Conservation (phyloP, 2,797 vertebrate genomes). For the Crocodylus rhombifer region DNA sequence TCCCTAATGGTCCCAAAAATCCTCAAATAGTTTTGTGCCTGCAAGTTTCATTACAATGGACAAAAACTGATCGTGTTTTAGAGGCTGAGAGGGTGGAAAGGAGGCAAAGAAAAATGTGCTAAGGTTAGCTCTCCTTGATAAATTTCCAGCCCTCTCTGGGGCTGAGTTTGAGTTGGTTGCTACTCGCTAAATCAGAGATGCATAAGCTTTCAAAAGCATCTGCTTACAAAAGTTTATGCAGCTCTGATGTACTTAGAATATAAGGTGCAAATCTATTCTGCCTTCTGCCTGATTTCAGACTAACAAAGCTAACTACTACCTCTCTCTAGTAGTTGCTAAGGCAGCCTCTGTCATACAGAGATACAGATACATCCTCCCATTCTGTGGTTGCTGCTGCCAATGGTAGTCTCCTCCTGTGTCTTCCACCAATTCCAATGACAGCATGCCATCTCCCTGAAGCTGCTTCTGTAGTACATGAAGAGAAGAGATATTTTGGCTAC, state of each 20-base stretch:
- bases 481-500: neutral
- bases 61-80: neutral
- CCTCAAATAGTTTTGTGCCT: neutral
- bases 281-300: too few species aligned
- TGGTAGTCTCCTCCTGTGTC: neutral
- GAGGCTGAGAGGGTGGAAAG: neutral
- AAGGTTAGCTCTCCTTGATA: neutral
- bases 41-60: accelerated
- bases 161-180: neutral
- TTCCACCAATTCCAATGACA: accelerated
- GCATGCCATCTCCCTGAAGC: neutral
- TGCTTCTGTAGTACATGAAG: neutral
- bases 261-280: too few species aligned
- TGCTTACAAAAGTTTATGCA: too few species aligned
- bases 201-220: too few species aligned
- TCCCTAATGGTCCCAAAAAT: neutral
- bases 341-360: neutral
- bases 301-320: too few species aligned
- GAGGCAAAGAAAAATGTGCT: accelerated
- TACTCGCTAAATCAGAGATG: neutral
- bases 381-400: neutral
- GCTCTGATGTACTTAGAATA: too few species aligned
- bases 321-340: neutral
- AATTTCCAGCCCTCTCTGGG: neutral
- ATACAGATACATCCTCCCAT: accelerated